A percentile compares a stretch with the other conserved stretches of the same genome.
Conservation (phyloP, 2,797 vertebrate genomes). For the Pangasius macronema region DNA sequence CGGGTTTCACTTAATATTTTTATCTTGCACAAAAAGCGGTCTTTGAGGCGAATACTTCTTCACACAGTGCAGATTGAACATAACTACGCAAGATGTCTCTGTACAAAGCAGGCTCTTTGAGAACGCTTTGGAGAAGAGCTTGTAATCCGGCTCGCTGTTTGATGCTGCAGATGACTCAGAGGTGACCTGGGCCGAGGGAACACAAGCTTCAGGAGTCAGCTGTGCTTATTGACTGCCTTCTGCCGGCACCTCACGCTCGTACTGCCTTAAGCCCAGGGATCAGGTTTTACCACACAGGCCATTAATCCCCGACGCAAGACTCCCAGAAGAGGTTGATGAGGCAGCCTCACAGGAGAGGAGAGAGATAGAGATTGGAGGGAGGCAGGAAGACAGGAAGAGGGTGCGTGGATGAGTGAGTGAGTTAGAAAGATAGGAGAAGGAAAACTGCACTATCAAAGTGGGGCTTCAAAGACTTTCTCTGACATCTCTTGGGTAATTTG, state of each 20-base stretch:
- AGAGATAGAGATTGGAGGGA: constrained; percentile 9
- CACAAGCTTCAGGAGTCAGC: constrained; percentile 22
- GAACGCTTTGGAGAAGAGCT: constrained; percentile 20
- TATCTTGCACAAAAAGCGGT: constrained; percentile 5
- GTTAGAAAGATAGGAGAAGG: constrained; percentile 62
- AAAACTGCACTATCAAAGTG: constrained; percentile 82
- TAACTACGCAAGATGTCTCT: constrained; percentile 1
- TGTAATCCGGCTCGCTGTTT: constrained; percentile 24
- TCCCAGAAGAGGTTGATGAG: constrained; percentile 36
- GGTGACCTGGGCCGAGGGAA: constrained; percentile 28
- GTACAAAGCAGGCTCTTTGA: constrained; percentile 16
- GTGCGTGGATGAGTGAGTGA: neutral
- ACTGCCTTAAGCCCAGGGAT: constrained; percentile 35
- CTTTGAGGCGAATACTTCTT: constrained; percentile 22
- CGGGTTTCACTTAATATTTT: neutral
- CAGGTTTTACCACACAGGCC: constrained; percentile 40
- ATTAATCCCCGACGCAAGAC: constrained; percentile 38
- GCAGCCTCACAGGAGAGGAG: constrained; percentile 14
- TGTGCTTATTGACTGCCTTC: constrained; percentile 38
- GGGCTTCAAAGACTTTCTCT: constrained; percentile 84
- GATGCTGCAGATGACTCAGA: constrained; percentile 38
- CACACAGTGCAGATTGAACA: neutral
- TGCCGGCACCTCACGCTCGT: constrained; percentile 16
- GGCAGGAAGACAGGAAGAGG: constrained; percentile 18
- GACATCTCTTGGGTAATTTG: constrained; percentile 86